phyloP scores from a whole-genome alignment of 2,113 vertebrate genomes.

The Lathamus discolor region DNA sequence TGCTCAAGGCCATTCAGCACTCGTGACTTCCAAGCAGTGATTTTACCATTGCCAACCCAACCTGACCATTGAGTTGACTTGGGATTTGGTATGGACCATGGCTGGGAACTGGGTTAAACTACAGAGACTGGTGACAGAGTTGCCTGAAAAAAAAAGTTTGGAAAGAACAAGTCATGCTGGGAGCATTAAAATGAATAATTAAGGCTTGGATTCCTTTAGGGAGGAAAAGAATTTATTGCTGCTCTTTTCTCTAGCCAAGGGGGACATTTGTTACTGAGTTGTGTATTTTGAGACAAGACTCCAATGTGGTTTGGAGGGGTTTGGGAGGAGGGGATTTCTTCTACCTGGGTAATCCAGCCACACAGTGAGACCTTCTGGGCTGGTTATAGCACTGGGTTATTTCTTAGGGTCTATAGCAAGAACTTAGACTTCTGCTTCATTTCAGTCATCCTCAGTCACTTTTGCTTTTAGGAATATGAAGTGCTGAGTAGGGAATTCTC shows the following conservation, averaged over 20 bases:
- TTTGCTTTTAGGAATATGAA: background rate
- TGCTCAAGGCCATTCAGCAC: background rate
- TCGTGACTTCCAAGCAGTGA: background rate
- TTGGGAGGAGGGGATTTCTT: background rate
- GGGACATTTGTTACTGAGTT: constrained; percentile 50
- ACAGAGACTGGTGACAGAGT: background rate
- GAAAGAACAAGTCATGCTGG: constrained; percentile 50
- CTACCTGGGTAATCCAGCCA: constrained; percentile 17
- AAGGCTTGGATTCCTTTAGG: constrained; percentile 60
- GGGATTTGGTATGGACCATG: background rate
- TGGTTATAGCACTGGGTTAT: background rate
- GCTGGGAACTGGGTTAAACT: background rate
- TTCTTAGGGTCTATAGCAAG: background rate
- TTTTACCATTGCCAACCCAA: background rate
- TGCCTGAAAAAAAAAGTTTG: constrained; percentile 38
- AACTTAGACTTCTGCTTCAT: background rate
- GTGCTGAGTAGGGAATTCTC: background rate
- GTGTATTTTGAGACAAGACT: constrained; percentile 29
- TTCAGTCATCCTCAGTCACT: background rate
- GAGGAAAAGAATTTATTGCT: constrained; percentile 60
- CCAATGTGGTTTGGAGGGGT: background rate
- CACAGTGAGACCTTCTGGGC: background rate
- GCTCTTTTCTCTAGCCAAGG: constrained; percentile 56
- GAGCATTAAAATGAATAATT: constrained; percentile 68
- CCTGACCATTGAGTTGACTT: background rate